phyloP scores from a whole-genome alignment of 2,888 invertebrate genomes.

The Atrina japonica region DNA sequence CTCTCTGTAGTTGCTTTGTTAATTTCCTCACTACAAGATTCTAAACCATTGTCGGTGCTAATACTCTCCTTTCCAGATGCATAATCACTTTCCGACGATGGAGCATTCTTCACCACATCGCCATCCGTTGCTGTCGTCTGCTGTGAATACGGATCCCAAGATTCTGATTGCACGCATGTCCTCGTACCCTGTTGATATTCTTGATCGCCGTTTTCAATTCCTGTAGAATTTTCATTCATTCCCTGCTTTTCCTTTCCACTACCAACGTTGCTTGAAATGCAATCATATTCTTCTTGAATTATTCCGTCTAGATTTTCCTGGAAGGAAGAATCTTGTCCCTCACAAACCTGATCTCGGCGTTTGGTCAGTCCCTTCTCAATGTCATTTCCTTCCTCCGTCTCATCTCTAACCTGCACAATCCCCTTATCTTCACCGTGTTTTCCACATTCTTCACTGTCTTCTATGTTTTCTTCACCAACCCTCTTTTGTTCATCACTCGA shows the following conservation, averaged over 20 bases:
- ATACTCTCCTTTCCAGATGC: conserved; percentile 52
- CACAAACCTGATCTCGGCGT: not conserved
- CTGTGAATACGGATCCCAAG: too few relatives aligned
- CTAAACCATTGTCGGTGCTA: conserved; percentile 35
- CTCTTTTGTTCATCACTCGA: not conserved
- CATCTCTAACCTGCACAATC: not conserved
- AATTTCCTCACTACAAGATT: too few relatives aligned
- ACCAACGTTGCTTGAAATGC: too few relatives aligned
- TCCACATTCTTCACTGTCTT: not conserved
- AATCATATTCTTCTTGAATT: too few relatives aligned
- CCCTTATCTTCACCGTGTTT: not conserved
- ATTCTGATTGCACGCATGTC: too few relatives aligned
- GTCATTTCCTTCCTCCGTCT: not conserved
- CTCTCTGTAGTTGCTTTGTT: not conserved
- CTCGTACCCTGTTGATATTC: too few relatives aligned
- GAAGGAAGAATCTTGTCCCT: not conserved
- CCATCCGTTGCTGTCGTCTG: too few relatives aligned
- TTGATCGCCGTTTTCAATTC: too few relatives aligned
- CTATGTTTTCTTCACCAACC: not conserved
- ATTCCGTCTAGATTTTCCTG: not conserved
- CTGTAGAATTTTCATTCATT: too few relatives aligned
- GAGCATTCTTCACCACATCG: too few relatives aligned
- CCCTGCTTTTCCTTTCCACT: too few relatives aligned
- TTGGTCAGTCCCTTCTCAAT: not conserved
- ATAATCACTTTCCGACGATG: conserved; percentile 53